A percentile compares a stretch with the other conserved stretches of the same genome.
These are phyloP conservation scores for Aphelocoma californica DNA, from an alignment of 2,797 vertebrate genomes.

Conservation along the genomic window DNA sequence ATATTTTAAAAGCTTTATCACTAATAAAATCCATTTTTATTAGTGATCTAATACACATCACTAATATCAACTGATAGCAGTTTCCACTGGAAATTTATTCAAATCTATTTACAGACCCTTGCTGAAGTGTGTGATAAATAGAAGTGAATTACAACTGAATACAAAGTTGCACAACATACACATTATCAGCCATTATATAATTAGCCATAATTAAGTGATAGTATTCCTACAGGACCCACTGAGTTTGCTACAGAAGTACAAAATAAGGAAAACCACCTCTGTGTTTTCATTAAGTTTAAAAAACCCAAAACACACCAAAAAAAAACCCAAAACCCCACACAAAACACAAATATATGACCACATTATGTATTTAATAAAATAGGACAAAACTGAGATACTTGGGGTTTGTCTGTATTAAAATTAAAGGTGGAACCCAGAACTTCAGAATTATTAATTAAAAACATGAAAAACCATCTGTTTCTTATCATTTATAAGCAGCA, in stretches of 20 bases:
- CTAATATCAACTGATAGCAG: background rate
- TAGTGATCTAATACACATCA: background rate
- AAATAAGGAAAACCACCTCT: background rate
- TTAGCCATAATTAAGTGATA: background rate
- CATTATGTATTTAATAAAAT: background rate
- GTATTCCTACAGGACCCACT: background rate
- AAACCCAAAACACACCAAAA: rapidly evolving
- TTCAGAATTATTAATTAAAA: background rate
- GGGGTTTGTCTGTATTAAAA: background rate
- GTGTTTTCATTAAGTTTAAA: background rate
- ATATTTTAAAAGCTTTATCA: background rate
- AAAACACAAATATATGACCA: background rate
- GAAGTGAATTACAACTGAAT: background rate
- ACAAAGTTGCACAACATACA: background rate
- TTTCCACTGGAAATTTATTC: background rate
- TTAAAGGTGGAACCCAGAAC: background rate
- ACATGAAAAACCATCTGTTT: background rate
- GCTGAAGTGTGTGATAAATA: background rate
- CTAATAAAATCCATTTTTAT: background rate
- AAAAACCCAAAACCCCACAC: rapidly evolving
- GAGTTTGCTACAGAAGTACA: background rate
- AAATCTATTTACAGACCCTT: background rate
- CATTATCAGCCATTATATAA: background rate
- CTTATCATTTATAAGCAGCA: background rate
- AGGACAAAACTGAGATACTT: background rate